Conservation (phyloP, 2,797 vertebrate species). For the Dromococcyx pavoninus region DNA sequence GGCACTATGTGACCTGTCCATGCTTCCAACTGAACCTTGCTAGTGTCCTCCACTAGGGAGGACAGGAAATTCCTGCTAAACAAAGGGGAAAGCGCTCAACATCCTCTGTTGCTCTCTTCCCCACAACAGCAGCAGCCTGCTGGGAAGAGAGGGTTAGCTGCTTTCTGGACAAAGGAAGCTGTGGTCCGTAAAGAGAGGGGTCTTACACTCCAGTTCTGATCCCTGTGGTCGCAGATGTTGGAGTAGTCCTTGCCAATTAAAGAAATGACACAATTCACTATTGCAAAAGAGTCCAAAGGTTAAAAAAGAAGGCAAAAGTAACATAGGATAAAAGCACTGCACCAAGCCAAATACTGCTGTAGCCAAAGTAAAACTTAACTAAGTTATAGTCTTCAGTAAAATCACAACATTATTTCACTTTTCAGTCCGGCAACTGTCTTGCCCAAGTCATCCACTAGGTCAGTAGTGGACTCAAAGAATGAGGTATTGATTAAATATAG, state of each 20-base stretch:
- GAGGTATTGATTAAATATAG: neutral
- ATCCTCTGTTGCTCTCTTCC: neutral
- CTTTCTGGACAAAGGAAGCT: neutral
- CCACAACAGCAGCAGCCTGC: neutral
- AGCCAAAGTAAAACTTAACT: neutral
- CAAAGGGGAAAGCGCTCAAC: neutral
- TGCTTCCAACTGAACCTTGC: neutral
- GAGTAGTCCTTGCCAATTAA: conserved; percentile 8
- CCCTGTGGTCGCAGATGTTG: neutral
- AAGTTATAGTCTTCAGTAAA: neutral
- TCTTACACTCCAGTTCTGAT: conserved; percentile 8
- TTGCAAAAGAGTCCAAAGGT: conserved; percentile 37
- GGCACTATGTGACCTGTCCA: neutral
- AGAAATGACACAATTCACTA: conserved; percentile 31
- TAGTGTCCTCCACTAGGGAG: neutral
- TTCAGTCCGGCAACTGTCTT: neutral
- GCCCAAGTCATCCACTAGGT: neutral
- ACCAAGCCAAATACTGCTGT: neutral
- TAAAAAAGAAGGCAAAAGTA: conserved; percentile 24
- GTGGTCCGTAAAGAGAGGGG: neutral
- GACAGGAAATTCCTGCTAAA: neutral
- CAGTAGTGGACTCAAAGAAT: neutral
- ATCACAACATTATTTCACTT: neutral
- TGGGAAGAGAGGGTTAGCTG: neutral
- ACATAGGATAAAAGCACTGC: neutral